Evolutionary conservation across 1,140 invertebrate genomes (phyloP).

Genomic region (Trachelipus rathkii): DNA sequence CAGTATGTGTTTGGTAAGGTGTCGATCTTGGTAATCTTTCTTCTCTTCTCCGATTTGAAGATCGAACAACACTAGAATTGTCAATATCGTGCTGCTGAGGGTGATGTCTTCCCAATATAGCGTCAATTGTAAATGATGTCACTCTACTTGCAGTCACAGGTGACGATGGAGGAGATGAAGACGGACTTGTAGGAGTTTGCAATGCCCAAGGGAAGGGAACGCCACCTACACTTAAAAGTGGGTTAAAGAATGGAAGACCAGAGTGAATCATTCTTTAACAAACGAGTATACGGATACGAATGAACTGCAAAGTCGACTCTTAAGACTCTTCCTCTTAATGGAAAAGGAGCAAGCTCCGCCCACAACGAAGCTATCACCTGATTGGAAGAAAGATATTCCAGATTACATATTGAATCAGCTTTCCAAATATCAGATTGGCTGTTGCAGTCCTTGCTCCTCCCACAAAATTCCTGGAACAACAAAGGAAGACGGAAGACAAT

Average conservation of each 20-base stretch:
- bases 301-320: background rate
- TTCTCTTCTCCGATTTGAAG: conserved; percentile 26
- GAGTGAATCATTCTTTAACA: background rate
- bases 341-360: background rate
- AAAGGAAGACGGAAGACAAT: conserved; percentile 1
- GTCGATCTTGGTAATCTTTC: conserved; percentile 27
- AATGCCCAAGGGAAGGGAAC: background rate
- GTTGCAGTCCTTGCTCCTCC: background rate
- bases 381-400: background rate
- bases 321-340: conserved; percentile 6
- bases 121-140: conserved; percentile 44
- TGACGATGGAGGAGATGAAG: conserved; percentile 19
- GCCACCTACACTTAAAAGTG: background rate
- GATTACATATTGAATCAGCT: background rate
- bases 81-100: conserved; percentile 28
- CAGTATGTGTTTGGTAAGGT: conserved; percentile 16
- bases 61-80: conserved; percentile 17
- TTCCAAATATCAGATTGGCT: background rate
- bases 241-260: background rate
- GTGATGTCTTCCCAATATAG: conserved; percentile 36
- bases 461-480: background rate
- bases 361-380: background rate
- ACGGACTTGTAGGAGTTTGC: conserved; percentile 16
- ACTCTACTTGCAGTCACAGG: conserved; percentile 19
- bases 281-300: background rate